Conservation (phyloP, 2,888 invertebrate genomes). For the Meandrusa payeni region DNA sequence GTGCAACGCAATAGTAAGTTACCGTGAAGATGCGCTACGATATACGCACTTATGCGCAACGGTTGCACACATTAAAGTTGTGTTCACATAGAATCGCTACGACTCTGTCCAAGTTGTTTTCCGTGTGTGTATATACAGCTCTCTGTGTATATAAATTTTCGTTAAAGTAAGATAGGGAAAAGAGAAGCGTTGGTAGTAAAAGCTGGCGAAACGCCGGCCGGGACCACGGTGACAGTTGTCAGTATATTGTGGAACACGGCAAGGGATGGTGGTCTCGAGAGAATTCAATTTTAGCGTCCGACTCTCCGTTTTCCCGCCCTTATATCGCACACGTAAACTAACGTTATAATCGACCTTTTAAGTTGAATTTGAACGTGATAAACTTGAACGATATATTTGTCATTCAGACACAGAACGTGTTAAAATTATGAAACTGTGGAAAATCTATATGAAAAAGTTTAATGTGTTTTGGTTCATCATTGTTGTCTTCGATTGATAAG, state of each 20-base stretch:
- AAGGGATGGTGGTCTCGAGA: constrained; percentile 66
- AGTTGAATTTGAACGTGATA: constrained; percentile 1
- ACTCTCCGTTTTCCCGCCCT: constrained; percentile 65
- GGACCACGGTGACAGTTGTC: constrained; percentile 62
- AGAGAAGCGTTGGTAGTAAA: constrained; percentile 65
- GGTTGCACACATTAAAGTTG: constrained; percentile 40
- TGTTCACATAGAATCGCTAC: constrained; percentile 40
- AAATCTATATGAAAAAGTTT: constrained; percentile 60
- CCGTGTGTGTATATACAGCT: constrained; percentile 57
- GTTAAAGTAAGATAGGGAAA: constrained; percentile 70
- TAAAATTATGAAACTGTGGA: constrained; percentile 18
- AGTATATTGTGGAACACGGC: constrained; percentile 60
- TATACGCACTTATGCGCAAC: constrained; percentile 30
- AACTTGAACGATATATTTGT: neutral
- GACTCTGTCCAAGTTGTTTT: constrained; percentile 51
- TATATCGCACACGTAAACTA: constrained; percentile 52
- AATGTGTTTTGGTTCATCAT: constrained; percentile 56
- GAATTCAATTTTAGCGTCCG: constrained; percentile 50
- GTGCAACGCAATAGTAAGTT: constrained; percentile 57
- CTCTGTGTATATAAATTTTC: constrained; percentile 63
- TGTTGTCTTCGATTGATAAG: constrained; percentile 52
- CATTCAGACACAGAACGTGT: neutral
- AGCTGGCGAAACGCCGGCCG: constrained; percentile 61
- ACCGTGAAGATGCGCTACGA: constrained; percentile 49
- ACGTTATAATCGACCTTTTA: neutral